phyloP scores from a whole-genome alignment of 2,888 invertebrate species.

The Erpobdella octoculata region DNA sequence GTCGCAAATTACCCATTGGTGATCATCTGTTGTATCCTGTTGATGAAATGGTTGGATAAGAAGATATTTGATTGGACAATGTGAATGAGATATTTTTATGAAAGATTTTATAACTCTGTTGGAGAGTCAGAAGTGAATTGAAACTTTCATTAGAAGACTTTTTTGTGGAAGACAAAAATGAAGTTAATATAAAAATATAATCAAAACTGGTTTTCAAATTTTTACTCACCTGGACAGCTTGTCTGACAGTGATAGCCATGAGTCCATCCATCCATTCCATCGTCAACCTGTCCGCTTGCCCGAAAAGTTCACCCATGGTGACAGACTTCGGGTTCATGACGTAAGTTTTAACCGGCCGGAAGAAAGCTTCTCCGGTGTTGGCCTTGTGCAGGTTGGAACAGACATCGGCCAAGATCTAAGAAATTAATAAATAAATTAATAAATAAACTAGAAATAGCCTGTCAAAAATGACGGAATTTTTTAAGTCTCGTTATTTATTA shows the following conservation, averaged over 20 bases:
- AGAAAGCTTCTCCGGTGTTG: conserved; percentile 55
- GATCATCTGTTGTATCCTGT: conserved; percentile 56
- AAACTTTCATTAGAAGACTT: too few relatives aligned
- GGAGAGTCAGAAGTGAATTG: too few relatives aligned
- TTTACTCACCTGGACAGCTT: conserved; percentile 57
- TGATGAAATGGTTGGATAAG: too few relatives aligned
- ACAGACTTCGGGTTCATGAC: conserved; percentile 82
- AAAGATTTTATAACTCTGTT: too few relatives aligned
- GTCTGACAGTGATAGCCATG: conserved; percentile 63
- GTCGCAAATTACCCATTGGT: conserved; percentile 84
- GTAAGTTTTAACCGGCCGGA: conserved; percentile 68
- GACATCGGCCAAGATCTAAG: conserved; percentile 66
- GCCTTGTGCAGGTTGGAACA: conserved; percentile 62
- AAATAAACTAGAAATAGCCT: not conserved
- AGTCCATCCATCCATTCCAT: conserved; percentile 85
- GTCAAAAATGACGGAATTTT: too few relatives aligned
- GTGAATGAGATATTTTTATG: too few relatives aligned
- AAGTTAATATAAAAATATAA: not conserved
- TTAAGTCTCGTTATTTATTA: too few relatives aligned
- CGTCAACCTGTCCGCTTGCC: conserved; percentile 72
- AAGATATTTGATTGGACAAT: too few relatives aligned
- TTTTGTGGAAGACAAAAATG: too few relatives aligned
- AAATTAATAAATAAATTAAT: conserved; percentile 12
- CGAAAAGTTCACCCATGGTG: conserved; percentile 77
- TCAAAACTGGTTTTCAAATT: not conserved